These are phyloP conservation scores for Epinephelus coioides DNA, from an alignment of 2,797 vertebrate genomes.

Conservation along the genomic window DNA sequence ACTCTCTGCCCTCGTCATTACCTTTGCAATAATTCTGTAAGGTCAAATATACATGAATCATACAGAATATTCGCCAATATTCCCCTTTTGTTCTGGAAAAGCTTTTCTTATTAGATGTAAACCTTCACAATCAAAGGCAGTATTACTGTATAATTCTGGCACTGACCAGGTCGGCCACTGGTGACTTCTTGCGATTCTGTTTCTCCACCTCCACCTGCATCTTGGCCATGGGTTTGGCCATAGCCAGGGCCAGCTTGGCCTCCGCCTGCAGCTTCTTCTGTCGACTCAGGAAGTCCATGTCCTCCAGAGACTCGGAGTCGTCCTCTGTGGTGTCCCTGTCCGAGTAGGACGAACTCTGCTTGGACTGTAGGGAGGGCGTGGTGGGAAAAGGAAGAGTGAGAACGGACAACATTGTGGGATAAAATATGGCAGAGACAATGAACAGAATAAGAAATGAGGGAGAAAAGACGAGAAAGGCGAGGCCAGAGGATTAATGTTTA, in stretches of 20 bases:
- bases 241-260: constrained; percentile 96
- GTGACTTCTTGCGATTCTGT: constrained; percentile 98
- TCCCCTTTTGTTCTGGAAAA: neutral
- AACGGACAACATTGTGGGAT: neutral
- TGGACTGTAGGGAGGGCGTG: constrained; percentile 87
- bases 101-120: neutral
- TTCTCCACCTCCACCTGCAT: constrained; percentile 99
- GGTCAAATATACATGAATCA: neutral
- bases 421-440: constrained; percentile 1
- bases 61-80: neutral
- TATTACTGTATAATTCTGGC: neutral
- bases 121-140: neutral
- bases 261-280: constrained; percentile 98
- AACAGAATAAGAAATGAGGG: constrained; percentile 16
- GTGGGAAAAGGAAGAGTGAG: neutral
- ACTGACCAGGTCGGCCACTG: constrained; percentile 96
- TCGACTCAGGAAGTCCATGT: constrained; percentile 97
- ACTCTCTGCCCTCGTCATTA: neutral
- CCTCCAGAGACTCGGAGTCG: constrained; percentile 96
- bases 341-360: constrained; percentile 98
- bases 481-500: constrained; percentile 17
- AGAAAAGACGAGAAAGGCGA: neutral
- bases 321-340: constrained; percentile 98
- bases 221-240: constrained; percentile 99
- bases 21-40: neutral